A percentile compares a stretch with the other conserved stretches of the same genome.
Evolutionary conservation across 37 sponge, comb jelly and placozoan genomes (phyloP).

Genomic region (Aphrocallistes beatrix): DNA sequence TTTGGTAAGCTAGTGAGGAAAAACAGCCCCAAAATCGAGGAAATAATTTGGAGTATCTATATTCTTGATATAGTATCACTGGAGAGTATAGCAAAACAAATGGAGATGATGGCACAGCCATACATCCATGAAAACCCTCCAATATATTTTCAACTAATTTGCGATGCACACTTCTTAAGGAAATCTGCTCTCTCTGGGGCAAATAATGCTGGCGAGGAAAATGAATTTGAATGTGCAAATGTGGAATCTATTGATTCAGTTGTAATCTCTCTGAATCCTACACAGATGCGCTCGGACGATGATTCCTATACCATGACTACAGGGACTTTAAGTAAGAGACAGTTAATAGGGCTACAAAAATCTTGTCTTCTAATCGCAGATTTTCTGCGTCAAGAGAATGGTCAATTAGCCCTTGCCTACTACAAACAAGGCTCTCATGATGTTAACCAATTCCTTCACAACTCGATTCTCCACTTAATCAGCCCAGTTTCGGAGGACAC

Average conservation of each 20-base stretch:
- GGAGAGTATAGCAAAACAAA: background rate
- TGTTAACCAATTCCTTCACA: background rate
- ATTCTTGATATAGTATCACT: background rate
- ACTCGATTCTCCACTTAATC: background rate
- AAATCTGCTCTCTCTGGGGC: background rate
- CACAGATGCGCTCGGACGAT: background rate
- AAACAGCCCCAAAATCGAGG: background rate
- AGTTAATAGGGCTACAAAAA: background rate
- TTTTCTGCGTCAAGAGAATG: background rate
- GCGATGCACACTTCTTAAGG: background rate
- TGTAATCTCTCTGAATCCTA: background rate
- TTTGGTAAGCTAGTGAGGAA: background rate
- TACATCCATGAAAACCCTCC: constrained; percentile 11
- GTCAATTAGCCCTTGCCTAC: background rate
- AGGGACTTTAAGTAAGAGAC: background rate
- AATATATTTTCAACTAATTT: background rate
- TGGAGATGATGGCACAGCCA: constrained; percentile 16
- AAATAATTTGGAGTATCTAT: background rate
- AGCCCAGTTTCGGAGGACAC: background rate
- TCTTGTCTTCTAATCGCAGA: background rate
- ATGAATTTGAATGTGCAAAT: background rate
- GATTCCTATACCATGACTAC: background rate
- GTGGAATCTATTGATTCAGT: background rate
- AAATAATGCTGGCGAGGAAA: background rate
- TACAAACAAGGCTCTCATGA: constrained; percentile 14